These are phyloP conservation scores for Sphaerodactylus townsendi DNA, from an alignment of 2,113 vertebrate genomes.

Conservation along the genomic window DNA sequence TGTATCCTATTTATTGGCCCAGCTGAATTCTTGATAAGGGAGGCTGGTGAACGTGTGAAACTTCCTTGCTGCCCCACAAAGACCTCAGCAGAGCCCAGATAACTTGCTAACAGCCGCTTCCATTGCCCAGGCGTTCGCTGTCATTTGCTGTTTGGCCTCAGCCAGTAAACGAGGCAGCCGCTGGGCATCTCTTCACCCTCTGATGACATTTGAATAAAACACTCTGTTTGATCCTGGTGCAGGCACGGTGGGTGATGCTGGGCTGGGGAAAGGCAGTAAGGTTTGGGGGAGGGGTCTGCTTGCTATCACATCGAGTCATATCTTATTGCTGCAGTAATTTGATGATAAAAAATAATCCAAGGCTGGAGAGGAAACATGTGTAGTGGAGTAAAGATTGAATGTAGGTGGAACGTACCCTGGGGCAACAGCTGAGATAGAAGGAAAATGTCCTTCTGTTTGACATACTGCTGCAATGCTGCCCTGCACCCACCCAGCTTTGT, in stretches of 20 bases:
- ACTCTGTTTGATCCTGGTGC: constrained; percentile 64
- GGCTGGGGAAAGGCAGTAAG: constrained; percentile 47
- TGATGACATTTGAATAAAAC: constrained; percentile 84
- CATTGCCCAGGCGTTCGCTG: background rate
- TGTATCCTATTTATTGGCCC: background rate
- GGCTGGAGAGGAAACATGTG: constrained; percentile 91
- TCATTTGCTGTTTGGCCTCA: constrained; percentile 21
- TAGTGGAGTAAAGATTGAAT: constrained; percentile 84
- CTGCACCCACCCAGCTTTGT: background rate
- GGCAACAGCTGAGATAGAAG: constrained; percentile 73
- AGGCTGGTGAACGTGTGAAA: background rate
- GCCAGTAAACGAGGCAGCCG: constrained; percentile 31
- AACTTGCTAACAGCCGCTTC: constrained; percentile 8
- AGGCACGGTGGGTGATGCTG: constrained; percentile 24
- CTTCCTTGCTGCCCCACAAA: background rate
- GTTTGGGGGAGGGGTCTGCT: constrained; percentile 52
- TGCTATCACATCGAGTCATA: constrained; percentile 76
- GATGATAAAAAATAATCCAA: constrained; percentile 89
- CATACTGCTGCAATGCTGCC: constrained; percentile 72
- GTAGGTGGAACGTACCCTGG: constrained; percentile 85
- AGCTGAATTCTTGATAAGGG: background rate
- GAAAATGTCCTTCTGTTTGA: constrained; percentile 80
- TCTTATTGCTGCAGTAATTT: constrained; percentile 84
- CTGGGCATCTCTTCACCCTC: constrained; percentile 77
- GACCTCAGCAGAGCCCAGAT: background rate